Percentiles rank a stretch among this genome's conserved stretches.
phyloP scores from a whole-genome alignment of 2,113 vertebrate species.

The Arizona elegans region DNA sequence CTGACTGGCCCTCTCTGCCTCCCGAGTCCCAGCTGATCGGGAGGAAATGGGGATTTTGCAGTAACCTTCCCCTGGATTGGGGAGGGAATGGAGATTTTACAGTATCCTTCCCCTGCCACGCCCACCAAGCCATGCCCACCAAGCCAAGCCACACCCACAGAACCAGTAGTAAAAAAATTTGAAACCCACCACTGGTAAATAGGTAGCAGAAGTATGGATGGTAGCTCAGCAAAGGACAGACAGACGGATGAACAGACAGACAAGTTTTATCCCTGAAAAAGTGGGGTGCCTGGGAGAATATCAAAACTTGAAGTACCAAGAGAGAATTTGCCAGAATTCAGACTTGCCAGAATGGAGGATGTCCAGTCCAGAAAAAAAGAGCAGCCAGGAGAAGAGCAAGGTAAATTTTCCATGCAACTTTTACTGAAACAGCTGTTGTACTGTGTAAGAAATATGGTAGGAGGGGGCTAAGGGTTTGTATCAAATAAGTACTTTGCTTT shows the following conservation, averaged over 20 bases:
- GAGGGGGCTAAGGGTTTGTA: neutral
- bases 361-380: neutral
- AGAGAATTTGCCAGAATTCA: neutral
- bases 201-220: neutral
- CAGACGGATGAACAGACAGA: neutral
- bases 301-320: neutral
- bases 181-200: too few relatives aligned
- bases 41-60: too few relatives aligned
- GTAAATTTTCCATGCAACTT: neutral
- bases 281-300: neutral
- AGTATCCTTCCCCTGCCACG: too few relatives aligned
- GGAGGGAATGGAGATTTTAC: too few relatives aligned
- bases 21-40: too few relatives aligned
- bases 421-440: neutral
- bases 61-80: too few relatives aligned
- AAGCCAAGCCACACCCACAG: too few relatives aligned
- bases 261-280: neutral
- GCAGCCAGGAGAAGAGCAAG: neutral
- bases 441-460: neutral
- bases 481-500: neutral
- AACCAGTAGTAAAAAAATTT: too few relatives aligned
- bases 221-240: neutral
- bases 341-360: neutral
- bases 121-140: too few relatives aligned
- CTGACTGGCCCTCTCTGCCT: too few relatives aligned